Base-by-base conservation (phyloP, 1,140 invertebrate genomes). In the Sarcophaga peregrina region DNA sequence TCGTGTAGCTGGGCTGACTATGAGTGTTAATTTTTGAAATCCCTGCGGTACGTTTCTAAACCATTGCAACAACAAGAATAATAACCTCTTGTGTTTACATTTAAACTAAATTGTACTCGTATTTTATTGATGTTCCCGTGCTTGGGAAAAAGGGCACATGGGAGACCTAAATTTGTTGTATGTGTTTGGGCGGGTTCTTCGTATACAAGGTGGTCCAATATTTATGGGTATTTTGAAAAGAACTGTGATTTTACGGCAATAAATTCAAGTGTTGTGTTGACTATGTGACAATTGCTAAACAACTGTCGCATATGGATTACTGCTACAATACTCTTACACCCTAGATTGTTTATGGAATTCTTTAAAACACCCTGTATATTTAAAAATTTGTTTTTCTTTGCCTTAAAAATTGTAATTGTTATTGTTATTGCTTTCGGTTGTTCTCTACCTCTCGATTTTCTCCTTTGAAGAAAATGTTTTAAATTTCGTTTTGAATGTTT, bases 21-120 rank as follows among this genome's bases (percentile, higher is more conserved):
- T 8, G 20, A 68, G 62, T 68, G 62, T 68, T 68, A 68, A 68
- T 68, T 68, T 58, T 68, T 68, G 17, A 68, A 68, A 68, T 68
- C 62, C 62, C 62, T 68, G 62, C 20, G 62, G 62, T 68, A 68
- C 17, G 20, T 68, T 68, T 68, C 62, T 68, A 68, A 68, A 20
- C 62, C 8, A 68, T 68, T 68, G 20, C 62, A 68, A 68, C 62
- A 68, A 37, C 25, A 37, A 37, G 25, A 37, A 37, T 37, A 37
- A 37, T 37, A 37, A 68, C 62, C 62, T 68, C 62, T 68, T 68
- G 62, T 68, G 62, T 68, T 68, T 68, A 68, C 62, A 20, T 68
- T 68, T 20, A 68, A 68, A 17, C 17, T 68, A 68, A 68, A 68
- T n/a, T 68, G 20, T 37, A 37, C 1, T 37, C 25, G 25, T 25